Evolutionary conservation across 2,113 vertebrate species (phyloP).

Genomic region (Synodontis membranacea): DNA sequence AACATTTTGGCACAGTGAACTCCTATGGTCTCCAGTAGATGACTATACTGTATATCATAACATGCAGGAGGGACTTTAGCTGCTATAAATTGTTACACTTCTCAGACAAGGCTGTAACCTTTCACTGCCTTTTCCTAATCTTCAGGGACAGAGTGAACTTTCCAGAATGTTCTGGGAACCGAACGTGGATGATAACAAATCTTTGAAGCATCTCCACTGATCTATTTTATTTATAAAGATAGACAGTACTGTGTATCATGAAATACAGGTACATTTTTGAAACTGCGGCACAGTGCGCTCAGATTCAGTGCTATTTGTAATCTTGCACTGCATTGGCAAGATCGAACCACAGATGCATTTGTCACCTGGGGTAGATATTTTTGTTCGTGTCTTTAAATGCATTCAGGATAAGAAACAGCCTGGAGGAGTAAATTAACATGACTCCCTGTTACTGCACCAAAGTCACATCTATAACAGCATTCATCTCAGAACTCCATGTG

Average conservation of each 20-base stretch:
- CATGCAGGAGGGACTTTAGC: conserved; percentile 27
- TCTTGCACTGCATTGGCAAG: background rate
- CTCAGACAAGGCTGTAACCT: conserved; percentile 48
- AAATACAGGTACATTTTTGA: background rate
- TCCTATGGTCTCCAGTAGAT: conserved; percentile 36
- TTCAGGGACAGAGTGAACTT: conserved; percentile 40
- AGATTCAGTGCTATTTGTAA: conserved; percentile 5
- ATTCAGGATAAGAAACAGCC: conserved; percentile 59
- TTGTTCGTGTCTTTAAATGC: conserved; percentile 56
- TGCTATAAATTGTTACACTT: conserved; percentile 52
- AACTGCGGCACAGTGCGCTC: background rate
- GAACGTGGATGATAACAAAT: conserved; percentile 13
- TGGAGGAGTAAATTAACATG: conserved; percentile 66
- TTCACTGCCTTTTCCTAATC: conserved; percentile 31
- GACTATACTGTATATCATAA: conserved; percentile 50
- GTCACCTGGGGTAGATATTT: conserved; percentile 35
- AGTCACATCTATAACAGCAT: conserved; percentile 60
- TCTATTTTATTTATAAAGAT: conserved; percentile 25
- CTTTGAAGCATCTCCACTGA: conserved; percentile 51
- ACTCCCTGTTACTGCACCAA: conserved; percentile 56
- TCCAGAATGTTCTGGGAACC: conserved; percentile 34
- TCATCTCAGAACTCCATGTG: conserved; percentile 43
- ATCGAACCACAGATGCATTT: background rate
- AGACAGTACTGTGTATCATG: background rate
- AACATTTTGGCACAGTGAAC: conserved; percentile 44